Evolutionary conservation across 2,113 vertebrate species (phyloP).

Genomic region (Lycaon pictus): DNA sequence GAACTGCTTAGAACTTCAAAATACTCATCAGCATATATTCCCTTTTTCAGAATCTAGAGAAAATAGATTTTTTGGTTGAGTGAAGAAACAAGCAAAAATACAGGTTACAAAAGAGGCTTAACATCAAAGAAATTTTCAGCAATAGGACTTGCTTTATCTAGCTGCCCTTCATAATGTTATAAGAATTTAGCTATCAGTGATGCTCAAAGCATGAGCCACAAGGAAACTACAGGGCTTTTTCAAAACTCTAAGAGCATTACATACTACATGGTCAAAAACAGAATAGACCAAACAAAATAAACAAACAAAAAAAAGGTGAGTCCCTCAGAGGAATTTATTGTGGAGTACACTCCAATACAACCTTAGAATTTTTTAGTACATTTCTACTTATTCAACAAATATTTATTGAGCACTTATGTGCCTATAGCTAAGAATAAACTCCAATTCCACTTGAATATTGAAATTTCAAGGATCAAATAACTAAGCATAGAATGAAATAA

Average conservation of each 20-base stretch:
- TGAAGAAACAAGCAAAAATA: constrained; percentile 51
- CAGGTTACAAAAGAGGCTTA: background rate
- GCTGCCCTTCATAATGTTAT: background rate
- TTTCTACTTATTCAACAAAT: background rate
- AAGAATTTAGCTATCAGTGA: background rate
- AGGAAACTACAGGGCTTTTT: background rate
- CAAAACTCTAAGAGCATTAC: constrained; percentile 23
- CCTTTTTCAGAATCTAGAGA: constrained; percentile 71
- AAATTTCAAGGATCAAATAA: constrained; percentile 59
- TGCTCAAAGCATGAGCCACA: background rate
- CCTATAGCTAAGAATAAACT: constrained; percentile 39
- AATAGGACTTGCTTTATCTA: background rate
- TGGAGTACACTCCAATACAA: background rate
- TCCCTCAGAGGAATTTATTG: background rate
- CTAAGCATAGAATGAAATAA: background rate
- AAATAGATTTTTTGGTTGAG: constrained; percentile 46
- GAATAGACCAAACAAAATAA: background rate
- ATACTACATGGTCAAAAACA: background rate
- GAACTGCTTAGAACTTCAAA: constrained; percentile 83
- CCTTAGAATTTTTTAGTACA: background rate
- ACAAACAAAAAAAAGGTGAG: background rate
- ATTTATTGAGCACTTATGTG: background rate
- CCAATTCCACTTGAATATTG: background rate
- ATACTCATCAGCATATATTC: constrained; percentile 69
- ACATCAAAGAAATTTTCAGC: constrained; percentile 10